These are phyloP conservation scores for Philereme transversata DNA, from an alignment of 2,888 invertebrate genomes.

Conservation along the genomic window DNA sequence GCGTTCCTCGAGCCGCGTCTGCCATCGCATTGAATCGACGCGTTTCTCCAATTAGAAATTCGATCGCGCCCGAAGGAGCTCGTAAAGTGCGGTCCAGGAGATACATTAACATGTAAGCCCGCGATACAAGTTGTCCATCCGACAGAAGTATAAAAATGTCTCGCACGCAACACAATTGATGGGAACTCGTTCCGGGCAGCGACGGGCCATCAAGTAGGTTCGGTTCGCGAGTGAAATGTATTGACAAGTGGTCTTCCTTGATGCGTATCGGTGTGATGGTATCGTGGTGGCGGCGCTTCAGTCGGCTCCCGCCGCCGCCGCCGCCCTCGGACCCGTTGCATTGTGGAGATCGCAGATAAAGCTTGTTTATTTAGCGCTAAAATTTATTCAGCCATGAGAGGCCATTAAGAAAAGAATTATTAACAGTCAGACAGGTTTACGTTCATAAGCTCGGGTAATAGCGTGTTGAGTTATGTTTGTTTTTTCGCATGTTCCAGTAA, in stretches of 20 bases:
- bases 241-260: constrained; percentile 84
- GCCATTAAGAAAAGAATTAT: constrained; percentile 76
- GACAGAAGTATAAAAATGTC: constrained; percentile 78
- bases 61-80: constrained; percentile 50
- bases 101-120: constrained; percentile 70
- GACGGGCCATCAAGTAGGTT: constrained; percentile 73
- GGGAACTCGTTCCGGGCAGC: constrained; percentile 70
- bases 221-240: constrained; percentile 79
- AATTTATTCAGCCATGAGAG: constrained; percentile 75
- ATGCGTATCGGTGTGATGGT: constrained; percentile 82
- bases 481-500: constrained; percentile 63
- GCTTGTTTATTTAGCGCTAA: constrained; percentile 80
- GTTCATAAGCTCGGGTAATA: constrained; percentile 66
- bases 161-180: constrained; percentile 73
- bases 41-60: constrained; percentile 58
- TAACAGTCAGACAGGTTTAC: constrained; percentile 71
- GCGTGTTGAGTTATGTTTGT: constrained; percentile 61
- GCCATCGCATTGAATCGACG: constrained; percentile 54
- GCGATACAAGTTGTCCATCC: constrained; percentile 63
- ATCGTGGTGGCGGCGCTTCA: constrained; percentile 78
- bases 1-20: constrained; percentile 52
- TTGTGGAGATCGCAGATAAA: constrained; percentile 79
- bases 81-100: constrained; percentile 54
- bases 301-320: constrained; percentile 67
- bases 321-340: constrained; percentile 69